Conservation (phyloP, 64 coral and sea anemone genomes). For the Acropora tenuis region DNA sequence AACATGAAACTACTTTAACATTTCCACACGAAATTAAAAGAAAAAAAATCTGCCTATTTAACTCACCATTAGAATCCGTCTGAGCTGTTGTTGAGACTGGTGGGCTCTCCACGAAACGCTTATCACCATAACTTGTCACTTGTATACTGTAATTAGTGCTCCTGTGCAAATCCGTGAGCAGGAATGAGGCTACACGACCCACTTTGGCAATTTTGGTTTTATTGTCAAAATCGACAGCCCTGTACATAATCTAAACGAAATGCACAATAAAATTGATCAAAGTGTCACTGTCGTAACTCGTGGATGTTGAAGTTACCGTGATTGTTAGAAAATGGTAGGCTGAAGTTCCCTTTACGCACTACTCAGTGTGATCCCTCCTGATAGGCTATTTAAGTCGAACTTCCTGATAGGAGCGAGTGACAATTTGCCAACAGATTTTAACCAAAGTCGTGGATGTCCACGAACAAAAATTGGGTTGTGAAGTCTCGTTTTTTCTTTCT, state of each 20-base stretch:
- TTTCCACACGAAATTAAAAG: neutral
- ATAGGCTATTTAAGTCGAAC: too few relatives aligned
- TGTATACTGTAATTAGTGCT: slow-evolving; percentile 53
- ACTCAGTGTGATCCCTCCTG: too few relatives aligned
- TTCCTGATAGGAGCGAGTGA: too few relatives aligned
- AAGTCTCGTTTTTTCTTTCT: too few relatives aligned
- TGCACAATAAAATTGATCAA: neutral
- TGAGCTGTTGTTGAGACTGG: slow-evolving; percentile 40
- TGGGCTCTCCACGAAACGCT: slow-evolving; percentile 41
- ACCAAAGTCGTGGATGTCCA: too few relatives aligned
- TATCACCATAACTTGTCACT: slow-evolving; percentile 64
- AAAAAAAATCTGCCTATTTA: neutral
- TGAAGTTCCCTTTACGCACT: too few relatives aligned
- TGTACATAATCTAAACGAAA: slow-evolving; percentile 65
- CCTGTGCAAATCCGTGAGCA: slow-evolving; percentile 55
- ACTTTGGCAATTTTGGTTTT: slow-evolving; percentile 4
- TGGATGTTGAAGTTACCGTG: too few relatives aligned
- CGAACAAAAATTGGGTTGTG: too few relatives aligned
- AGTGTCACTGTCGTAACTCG: too few relatives aligned
- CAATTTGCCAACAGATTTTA: too few relatives aligned
- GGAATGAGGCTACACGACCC: slow-evolving; percentile 53
- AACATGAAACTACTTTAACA: neutral
- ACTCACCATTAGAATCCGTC: slow-evolving; percentile 72
- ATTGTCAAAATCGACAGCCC: slow-evolving; percentile 2
- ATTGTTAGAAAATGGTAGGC: too few relatives aligned